A percentile compares a stretch with the other conserved stretches of the same genome.
Evolutionary conservation across 2,113 vertebrate species (phyloP).

Genomic region (Tragelaphus imberbis): DNA sequence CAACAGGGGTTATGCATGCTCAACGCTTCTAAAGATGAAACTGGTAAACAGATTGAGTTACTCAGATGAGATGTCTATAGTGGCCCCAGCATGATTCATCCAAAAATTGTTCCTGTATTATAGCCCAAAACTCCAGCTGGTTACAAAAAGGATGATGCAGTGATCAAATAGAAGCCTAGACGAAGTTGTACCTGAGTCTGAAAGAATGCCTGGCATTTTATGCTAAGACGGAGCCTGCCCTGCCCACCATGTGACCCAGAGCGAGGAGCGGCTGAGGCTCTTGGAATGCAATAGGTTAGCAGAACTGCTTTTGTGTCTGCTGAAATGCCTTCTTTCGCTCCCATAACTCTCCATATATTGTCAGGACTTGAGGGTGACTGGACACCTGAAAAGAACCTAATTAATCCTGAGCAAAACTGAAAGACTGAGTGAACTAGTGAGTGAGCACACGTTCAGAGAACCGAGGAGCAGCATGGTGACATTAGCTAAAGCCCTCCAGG

Average conservation of each 20-base stretch:
- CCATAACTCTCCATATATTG: neutral
- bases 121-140: neutral
- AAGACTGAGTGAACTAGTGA: neutral
- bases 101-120: neutral
- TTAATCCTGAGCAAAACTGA: neutral
- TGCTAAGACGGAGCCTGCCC: neutral
- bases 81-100: neutral
- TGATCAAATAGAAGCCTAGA: constrained; percentile 5
- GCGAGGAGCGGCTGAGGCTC: neutral
- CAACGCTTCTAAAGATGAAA: neutral
- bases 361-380: neutral
- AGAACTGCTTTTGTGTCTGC: neutral
- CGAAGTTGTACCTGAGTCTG: neutral
- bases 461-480: fast-evolving
- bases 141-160: neutral
- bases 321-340: neutral
- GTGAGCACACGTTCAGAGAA: neutral
- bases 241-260: neutral
- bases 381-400: neutral
- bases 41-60: neutral
- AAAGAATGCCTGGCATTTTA: constrained; percentile 28
- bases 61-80: neutral
- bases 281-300: neutral
- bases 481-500: too few relatives aligned
- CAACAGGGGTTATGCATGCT: neutral